Evolutionary conservation across 1,140 invertebrate genomes (phyloP).

Genomic region (Coptotermes formosanus): DNA sequence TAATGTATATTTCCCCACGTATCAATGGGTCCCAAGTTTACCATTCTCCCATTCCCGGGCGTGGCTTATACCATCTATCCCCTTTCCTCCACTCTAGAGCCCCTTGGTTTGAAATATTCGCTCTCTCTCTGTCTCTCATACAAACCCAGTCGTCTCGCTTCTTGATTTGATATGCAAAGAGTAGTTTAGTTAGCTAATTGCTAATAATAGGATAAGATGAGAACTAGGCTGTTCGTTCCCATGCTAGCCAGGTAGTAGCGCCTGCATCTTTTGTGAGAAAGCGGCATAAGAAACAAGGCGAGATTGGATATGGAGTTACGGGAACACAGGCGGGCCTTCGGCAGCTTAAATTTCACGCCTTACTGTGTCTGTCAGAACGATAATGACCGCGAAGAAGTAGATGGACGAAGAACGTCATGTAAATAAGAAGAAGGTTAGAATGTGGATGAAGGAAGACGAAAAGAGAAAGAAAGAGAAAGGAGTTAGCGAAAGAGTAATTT

Average conservation of each 20-base stretch:
- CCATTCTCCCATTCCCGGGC: constrained; percentile 9
- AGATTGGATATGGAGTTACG: neutral
- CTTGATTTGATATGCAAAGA: constrained; percentile 19
- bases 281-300: neutral
- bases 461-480: neutral
- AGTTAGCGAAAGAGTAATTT: too few relatives aligned
- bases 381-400: too few relatives aligned
- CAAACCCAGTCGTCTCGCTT: neutral
- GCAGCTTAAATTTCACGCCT: too few relatives aligned
- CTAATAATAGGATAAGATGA: constrained; percentile 17
- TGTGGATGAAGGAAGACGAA: neutral
- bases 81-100: neutral
- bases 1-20: constrained; percentile 16
- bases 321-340: too few relatives aligned
- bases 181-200: constrained; percentile 19
- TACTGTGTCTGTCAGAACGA: too few relatives aligned
- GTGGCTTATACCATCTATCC: neutral
- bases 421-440: too few relatives aligned
- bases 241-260: constrained; percentile 2
- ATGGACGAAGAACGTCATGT: too few relatives aligned
- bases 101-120: neutral
- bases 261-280: neutral
- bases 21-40: constrained; percentile 18
- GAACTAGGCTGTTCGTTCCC: neutral
- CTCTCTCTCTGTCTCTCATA: neutral